Conservation (phyloP, 2,888 invertebrate genomes). For the Drosophila buzzatii region DNA sequence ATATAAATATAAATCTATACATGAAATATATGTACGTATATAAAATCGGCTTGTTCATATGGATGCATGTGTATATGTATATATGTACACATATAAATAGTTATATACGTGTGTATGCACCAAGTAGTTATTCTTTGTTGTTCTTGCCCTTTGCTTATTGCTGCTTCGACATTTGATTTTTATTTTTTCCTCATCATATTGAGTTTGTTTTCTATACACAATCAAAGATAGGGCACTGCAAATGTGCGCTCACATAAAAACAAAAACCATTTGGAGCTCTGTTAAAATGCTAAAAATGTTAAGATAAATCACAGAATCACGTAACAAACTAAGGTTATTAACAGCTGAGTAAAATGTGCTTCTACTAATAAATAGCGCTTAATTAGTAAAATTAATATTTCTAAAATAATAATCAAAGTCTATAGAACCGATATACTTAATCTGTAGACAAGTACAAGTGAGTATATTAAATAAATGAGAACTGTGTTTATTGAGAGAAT, state of each 20-base stretch:
- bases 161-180: conserved; percentile 57
- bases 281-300: neutral
- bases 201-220: conserved; percentile 7
- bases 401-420: neutral
- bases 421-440: neutral
- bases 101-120: conserved; percentile 2
- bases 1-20: neutral
- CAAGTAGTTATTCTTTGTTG: conserved; percentile 26
- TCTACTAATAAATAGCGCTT: neutral
- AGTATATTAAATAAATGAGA: neutral
- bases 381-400: neutral
- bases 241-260: conserved; percentile 12
- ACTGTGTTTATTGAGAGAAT: conserved; percentile 23
- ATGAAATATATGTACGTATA: neutral
- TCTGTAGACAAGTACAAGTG: neutral
- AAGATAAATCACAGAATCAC: neutral
- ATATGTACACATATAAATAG: neutral
- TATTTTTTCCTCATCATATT: conserved; percentile 26
- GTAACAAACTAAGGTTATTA: neutral
- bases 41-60: too few species aligned
- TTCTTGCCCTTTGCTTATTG: conserved; percentile 42
- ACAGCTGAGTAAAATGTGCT: neutral
- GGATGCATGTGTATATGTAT: neutral
- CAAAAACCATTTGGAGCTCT: neutral
- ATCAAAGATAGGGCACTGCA: conserved; percentile 12